phyloP scores from a whole-genome alignment of 1,140 invertebrate species.

The Eufriesea mexicana region DNA sequence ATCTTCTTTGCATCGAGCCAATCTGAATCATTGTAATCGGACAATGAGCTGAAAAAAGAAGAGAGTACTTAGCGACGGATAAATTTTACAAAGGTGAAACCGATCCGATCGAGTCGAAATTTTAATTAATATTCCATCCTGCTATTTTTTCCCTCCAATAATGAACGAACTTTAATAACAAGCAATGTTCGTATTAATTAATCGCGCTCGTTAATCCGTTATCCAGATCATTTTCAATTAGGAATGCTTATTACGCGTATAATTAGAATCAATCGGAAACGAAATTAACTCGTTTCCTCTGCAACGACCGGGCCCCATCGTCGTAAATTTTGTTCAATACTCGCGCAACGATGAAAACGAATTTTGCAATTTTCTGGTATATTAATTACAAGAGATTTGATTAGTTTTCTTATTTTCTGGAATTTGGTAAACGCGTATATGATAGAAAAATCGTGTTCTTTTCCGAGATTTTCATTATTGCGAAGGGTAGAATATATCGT shows the following conservation, averaged over 20 bases:
- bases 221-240: background rate
- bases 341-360: background rate
- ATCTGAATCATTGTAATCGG: background rate
- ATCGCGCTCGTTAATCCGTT: background rate
- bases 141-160: background rate
- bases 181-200: background rate
- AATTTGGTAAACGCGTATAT: rapidly evolving
- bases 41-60: background rate
- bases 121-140: background rate
- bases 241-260: too few species aligned
- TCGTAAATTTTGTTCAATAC: background rate
- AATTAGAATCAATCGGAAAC: background rate
- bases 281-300: background rate
- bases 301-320: background rate
- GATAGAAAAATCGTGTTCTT: background rate
- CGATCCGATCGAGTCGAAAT: background rate
- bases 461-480: too few species aligned
- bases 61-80: background rate
- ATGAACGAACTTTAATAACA: background rate
- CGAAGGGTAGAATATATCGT: too few species aligned
- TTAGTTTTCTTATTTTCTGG: background rate
- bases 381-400: background rate
- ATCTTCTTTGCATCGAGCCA: background rate
- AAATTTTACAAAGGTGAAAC: background rate
- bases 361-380: background rate